Evolutionary conservation across 2,797 vertebrate genomes (phyloP), one percentile per base, ranked within the genome.

Genomic region (Glyptemys insculpta): DNA sequence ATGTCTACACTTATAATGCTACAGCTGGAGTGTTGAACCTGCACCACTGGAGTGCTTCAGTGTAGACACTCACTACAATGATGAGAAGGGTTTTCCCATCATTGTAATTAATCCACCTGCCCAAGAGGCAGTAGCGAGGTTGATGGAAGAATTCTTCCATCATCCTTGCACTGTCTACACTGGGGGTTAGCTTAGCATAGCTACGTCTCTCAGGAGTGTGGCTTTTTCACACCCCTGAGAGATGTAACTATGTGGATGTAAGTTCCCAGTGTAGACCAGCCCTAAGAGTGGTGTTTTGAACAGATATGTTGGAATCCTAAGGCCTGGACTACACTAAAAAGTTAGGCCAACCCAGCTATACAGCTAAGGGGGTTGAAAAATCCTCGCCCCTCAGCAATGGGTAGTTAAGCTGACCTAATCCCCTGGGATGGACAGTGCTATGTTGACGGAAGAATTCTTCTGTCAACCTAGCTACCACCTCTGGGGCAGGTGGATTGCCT

Each of bases 291-390:
- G 89, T 10, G 21, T 93, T 97, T 95, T 92, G 57, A 88, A 87
- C 87, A 94, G 90, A 68, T 72, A 94, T 93, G 82, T 88, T 96
- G 90, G 82, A 94, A 80, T 92, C 85, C 92, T 96, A 92, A 94
- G 31, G 62, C 34, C 62, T 65, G 62, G 34, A 19, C 34, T n/a
- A 65, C 62, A 65, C 34, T 65, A n/a, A 65, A 65, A 65, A 34
- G 3, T 59, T n/a, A 65, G 62, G 15, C 34, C 62, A 57, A 57
- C 56, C 56, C 15, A 34, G 14, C 59, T 62, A n/a, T 34, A 65
- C 15, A 65, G 31, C 56, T 57, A 11, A 31, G 31, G 7, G 62
- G 15, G 1, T n/a, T 65, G 62, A 65, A 65, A 65, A 65, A n/a
- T n/a, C 34, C 62, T n/a, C 4, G 6, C 14, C 31, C 59, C 15